These are phyloP conservation scores for Cephalopholis sonnerati DNA, from an alignment of 2,113 vertebrate genomes.

Conservation along the genomic window DNA sequence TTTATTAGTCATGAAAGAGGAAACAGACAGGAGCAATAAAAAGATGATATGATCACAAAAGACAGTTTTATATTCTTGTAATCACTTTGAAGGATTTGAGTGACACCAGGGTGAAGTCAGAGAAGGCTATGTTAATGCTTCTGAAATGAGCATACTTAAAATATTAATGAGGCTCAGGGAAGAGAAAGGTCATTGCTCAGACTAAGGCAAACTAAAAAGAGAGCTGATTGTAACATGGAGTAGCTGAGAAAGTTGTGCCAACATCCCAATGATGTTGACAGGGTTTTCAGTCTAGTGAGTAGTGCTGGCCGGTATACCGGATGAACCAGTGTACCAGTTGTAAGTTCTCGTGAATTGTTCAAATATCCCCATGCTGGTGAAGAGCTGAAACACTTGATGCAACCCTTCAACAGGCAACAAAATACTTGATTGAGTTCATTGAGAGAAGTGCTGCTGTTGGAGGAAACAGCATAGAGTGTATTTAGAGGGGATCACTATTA, in stretches of 20 bases:
- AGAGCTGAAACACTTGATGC: no score
- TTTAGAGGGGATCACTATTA: no score
- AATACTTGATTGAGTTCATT: no score
- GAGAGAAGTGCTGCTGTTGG: no score
- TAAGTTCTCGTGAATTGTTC: no score
- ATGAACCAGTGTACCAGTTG: no score
- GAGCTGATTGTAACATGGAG: not conserved
- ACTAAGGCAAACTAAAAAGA: conserved; percentile 44
- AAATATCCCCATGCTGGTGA: no score
- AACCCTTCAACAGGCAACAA: no score
- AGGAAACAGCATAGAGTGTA: no score
- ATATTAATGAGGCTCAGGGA: conserved; percentile 62
- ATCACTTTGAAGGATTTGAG: conserved; percentile 60
- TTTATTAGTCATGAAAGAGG: conserved; percentile 54
- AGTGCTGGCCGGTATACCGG: no score
- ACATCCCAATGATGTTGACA: not conserved
- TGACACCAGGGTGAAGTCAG: conserved; percentile 37
- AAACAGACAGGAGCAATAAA: conserved; percentile 63
- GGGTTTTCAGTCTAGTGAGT: no score
- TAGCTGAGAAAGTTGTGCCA: not conserved
- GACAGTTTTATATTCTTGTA: conserved; percentile 64
- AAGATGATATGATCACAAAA: conserved; percentile 68
- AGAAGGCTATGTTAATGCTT: conserved; percentile 51
- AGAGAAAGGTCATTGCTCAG: conserved; percentile 58
- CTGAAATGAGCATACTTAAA: conserved; percentile 62